These are phyloP conservation scores for Microdon myrmicae DNA, from an alignment of 2,888 invertebrate species.

Conservation along the genomic window DNA sequence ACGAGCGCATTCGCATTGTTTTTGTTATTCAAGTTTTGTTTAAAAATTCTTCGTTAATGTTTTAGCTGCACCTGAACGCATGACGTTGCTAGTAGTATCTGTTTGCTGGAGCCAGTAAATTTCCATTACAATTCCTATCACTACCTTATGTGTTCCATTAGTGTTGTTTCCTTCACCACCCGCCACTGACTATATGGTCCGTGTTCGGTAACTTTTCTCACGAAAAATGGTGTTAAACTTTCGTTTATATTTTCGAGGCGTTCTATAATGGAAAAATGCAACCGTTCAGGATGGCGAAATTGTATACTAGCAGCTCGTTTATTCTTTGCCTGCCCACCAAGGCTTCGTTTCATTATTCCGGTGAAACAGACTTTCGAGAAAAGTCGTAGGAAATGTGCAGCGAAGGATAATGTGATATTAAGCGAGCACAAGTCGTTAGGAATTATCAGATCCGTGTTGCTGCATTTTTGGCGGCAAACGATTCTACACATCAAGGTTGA, in stretches of 20 bases:
- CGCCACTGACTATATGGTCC: slow-evolving; percentile 8
- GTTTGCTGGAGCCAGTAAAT: slow-evolving; percentile 37
- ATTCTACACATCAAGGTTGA: slow-evolving; percentile 8
- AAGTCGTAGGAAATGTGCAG: slow-evolving; percentile 35
- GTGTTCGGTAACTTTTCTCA: slow-evolving; percentile 13
- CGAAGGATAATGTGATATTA: slow-evolving; percentile 45
- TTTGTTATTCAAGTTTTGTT: too few relatives aligned
- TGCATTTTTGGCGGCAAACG: slow-evolving; percentile 5
- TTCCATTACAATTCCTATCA: slow-evolving; percentile 46
- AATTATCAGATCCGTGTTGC: slow-evolving; percentile 35
- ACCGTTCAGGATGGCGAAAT: slow-evolving; percentile 20
- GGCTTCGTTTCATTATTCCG: too few relatives aligned
- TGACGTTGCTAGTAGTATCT: slow-evolving; percentile 4
- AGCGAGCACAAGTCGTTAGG: slow-evolving; percentile 34
- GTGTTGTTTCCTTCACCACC: background rate
- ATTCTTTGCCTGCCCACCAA: too few relatives aligned
- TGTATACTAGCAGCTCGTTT: too few relatives aligned
- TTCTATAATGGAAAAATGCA: slow-evolving; percentile 34
- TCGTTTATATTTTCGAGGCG: slow-evolving; percentile 41
- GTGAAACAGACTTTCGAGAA: slow-evolving; percentile 33
- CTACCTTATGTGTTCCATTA: slow-evolving; percentile 11
- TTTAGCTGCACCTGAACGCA: slow-evolving; percentile 32
- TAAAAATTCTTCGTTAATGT: slow-evolving; percentile 39
- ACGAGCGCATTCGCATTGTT: slow-evolving; percentile 31
- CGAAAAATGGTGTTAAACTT: slow-evolving; percentile 38